Conservation (phyloP, 2,888 invertebrate species). For the Clostera curtula region DNA sequence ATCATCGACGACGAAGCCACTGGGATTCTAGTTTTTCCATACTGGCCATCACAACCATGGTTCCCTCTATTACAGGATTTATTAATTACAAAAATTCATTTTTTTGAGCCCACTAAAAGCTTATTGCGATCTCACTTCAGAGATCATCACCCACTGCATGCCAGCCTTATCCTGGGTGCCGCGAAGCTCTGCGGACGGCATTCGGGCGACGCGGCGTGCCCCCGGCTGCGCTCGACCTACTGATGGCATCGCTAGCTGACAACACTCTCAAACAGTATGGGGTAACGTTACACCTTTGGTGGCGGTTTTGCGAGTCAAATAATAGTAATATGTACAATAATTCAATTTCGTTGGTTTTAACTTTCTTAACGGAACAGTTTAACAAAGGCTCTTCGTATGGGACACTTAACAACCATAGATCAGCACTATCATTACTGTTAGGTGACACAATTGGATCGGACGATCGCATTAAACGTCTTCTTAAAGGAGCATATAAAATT, state of each 20-base stretch:
- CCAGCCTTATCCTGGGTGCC: constrained; percentile 7
- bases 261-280: constrained; percentile 3
- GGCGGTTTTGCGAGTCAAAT: constrained; percentile 2
- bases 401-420: constrained; percentile 20
- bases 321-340: neutral
- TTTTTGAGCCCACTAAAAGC: constrained; percentile 1
- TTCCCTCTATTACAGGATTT: constrained; percentile 2
- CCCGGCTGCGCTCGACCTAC: neutral
- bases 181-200: constrained; percentile 4
- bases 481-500: constrained; percentile 21
- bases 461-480: constrained; percentile 13
- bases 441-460: constrained; percentile 16
- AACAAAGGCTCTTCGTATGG: constrained; percentile 17
- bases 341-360: constrained; percentile 2
- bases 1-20: constrained; percentile 2
- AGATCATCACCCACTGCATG: constrained; percentile 5
- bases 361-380: constrained; percentile 16
- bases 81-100: constrained; percentile 1
- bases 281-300: constrained; percentile 3
- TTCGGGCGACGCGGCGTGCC: constrained; percentile 3
- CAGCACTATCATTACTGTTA: constrained; percentile 21
- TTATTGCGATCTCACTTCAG: constrained; percentile 6
- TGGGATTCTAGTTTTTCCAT: constrained; percentile 5
- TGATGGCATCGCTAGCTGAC: constrained; percentile 2
- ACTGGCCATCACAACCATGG: constrained; percentile 6